Percentiles rank a stretch among this genome's conserved stretches.
phyloP scores from a whole-genome alignment of 2,888 invertebrate genomes.

The Callosobruchus maculatus region DNA sequence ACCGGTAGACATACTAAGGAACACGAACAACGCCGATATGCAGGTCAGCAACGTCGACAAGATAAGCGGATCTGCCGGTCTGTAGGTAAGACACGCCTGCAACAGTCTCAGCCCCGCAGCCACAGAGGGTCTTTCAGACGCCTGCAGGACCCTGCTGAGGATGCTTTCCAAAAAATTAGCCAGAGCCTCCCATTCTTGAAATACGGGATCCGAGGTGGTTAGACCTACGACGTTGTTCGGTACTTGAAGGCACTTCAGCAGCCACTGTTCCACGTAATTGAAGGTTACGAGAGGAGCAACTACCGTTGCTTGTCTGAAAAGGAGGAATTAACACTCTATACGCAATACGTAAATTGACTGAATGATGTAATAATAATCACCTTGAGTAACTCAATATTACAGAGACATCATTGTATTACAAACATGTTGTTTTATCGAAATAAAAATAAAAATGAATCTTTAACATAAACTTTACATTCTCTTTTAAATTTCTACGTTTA shows the following conservation, averaged over 20 bases:
- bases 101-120: slow-evolving; percentile 72
- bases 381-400: too few relatives aligned
- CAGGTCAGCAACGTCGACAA: slow-evolving; percentile 84
- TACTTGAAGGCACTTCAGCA: slow-evolving; percentile 66
- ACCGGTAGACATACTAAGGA: slow-evolving; percentile 82
- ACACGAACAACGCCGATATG: slow-evolving; percentile 87
- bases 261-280: slow-evolving; percentile 78
- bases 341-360: too few relatives aligned
- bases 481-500: too few relatives aligned
- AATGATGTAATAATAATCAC: too few relatives aligned
- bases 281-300: slow-evolving; percentile 81
- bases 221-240: slow-evolving; percentile 43
- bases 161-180: slow-evolving; percentile 78
- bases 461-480: too few relatives aligned
- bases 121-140: slow-evolving; percentile 71
- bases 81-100: slow-evolving; percentile 71
- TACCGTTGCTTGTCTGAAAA: slow-evolving; percentile 67
- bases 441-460: too few relatives aligned
- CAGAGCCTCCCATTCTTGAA: slow-evolving; percentile 83
- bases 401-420: too few relatives aligned
- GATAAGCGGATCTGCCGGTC: slow-evolving; percentile 76
- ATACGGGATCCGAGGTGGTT: slow-evolving; percentile 61
- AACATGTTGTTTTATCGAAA: too few relatives aligned
- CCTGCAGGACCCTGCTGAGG: slow-evolving; percentile 70
- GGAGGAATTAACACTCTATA: slow-evolving; percentile 8